These are phyloP conservation scores for Charaxes varanes DNA, from an alignment of 1,140 invertebrate genomes.

Conservation along the genomic window DNA sequence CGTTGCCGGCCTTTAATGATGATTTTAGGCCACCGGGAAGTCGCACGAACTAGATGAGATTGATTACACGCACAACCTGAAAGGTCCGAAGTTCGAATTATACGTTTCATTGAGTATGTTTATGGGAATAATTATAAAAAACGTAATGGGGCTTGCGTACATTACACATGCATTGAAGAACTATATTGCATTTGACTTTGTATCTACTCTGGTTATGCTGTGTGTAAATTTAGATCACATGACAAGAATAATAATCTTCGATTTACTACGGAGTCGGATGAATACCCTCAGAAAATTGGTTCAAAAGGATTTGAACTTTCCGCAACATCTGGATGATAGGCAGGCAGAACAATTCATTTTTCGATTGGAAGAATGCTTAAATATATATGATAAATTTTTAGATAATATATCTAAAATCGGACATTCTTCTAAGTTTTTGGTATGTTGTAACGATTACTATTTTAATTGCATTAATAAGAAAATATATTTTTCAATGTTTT, in stretches of 20 bases:
- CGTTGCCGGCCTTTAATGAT: no score
- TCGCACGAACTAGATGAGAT: constrained; percentile 5
- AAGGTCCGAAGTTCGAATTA: not conserved
- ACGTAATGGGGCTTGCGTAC: not conserved
- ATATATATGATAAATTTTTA: no score
- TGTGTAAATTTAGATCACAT: constrained; percentile 7
- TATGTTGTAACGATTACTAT: no score
- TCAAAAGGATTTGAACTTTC: constrained; percentile 1
- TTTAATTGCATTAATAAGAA: no score
- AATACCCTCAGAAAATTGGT: constrained; percentile 5
- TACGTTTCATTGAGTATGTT: not conserved
- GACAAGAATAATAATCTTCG: constrained; percentile 12
- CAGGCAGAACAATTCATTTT: no score
- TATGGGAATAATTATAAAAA: not conserved
- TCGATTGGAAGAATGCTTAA: no score
- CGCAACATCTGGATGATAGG: not conserved
- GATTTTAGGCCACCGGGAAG: no score
- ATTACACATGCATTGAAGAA: not conserved
- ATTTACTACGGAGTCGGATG: constrained; percentile 6
- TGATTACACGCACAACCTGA: constrained; percentile 4
- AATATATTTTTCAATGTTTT: no score
- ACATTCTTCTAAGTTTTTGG: no score
- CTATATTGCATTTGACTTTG: no score
- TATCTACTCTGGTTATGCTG: no score
- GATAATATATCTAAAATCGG: no score